phyloP scores from a whole-genome alignment of 2,797 vertebrate genomes.

The Knipowitschia caucasica region DNA sequence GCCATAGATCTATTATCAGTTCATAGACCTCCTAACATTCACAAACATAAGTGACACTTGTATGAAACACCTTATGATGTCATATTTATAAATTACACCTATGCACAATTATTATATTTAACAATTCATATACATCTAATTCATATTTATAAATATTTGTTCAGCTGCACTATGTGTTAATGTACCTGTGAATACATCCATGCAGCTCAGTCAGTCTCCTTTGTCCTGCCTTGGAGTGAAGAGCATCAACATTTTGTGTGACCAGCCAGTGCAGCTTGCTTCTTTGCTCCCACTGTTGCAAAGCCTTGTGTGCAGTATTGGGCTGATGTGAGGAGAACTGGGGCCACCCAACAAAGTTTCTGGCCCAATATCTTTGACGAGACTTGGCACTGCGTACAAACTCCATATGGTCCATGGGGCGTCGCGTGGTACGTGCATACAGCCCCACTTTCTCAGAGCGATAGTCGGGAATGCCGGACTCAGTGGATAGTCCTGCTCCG shows the following conservation, averaged over 20 bases:
- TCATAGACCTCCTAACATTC: no score
- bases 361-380: slow-evolving; percentile 94
- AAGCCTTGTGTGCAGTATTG: slow-evolving; percentile 80
- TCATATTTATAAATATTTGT: no score
- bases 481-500: slow-evolving; percentile 92
- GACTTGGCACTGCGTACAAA: slow-evolving; percentile 82
- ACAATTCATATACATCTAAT: no score
- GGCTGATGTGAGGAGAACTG: slow-evolving; percentile 87
- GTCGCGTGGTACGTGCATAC: slow-evolving; percentile 85
- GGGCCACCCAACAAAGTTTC: slow-evolving; percentile 95
- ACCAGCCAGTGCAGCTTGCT: slow-evolving; percentile 93
- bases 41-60: no score
- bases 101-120: no score
- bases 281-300: slow-evolving; percentile 82
- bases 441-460: slow-evolving; percentile 91
- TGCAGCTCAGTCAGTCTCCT: slow-evolving; percentile 87
- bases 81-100: no score
- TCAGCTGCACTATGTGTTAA: neutral
- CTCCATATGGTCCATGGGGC: slow-evolving; percentile 86
- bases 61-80: no score
- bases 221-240: slow-evolving; percentile 90
- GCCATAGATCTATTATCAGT: no score
- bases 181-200: slow-evolving; percentile 91
- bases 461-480: slow-evolving; percentile 96
- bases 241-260: slow-evolving; percentile 94